Percentiles rank a stretch among this genome's conserved stretches.
Evolutionary conservation across 2,797 vertebrate genomes (phyloP).

Genomic region (Argya squamiceps): DNA sequence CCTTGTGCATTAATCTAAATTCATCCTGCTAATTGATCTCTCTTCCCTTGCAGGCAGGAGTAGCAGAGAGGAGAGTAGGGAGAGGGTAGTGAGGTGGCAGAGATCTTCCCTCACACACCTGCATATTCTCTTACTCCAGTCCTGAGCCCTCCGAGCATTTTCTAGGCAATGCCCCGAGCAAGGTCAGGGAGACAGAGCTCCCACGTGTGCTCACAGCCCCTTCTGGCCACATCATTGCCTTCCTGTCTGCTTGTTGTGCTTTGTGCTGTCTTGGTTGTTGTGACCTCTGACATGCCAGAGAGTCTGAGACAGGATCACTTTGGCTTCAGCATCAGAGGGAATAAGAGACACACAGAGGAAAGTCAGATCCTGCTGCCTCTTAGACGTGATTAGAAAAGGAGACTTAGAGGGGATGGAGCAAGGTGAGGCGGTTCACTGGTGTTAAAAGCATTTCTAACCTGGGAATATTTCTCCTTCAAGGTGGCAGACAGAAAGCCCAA

Average conservation of each 20-base stretch:
- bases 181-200: neutral
- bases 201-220: neutral
- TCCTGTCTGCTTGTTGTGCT: neutral
- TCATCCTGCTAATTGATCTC: neutral
- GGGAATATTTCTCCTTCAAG: conserved; percentile 11
- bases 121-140: neutral
- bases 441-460: neutral
- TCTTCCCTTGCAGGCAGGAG: neutral
- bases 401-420: neutral
- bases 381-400: neutral
- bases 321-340: neutral
- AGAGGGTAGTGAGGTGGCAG: neutral
- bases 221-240: neutral
- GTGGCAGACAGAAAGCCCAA: conserved; percentile 83
- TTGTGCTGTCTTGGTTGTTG: neutral
- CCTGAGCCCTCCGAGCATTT: neutral
- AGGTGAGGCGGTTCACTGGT: neutral
- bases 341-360: neutral
- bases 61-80: neutral
- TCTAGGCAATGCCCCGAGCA: neutral
- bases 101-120: neutral
- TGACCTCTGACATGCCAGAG: neutral
- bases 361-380: neutral
- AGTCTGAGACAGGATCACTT: neutral
- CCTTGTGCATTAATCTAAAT: conserved; percentile 31